Base-by-base conservation (phyloP, 2,888 invertebrate genomes). In the Drosophila kanekoi region DNA sequence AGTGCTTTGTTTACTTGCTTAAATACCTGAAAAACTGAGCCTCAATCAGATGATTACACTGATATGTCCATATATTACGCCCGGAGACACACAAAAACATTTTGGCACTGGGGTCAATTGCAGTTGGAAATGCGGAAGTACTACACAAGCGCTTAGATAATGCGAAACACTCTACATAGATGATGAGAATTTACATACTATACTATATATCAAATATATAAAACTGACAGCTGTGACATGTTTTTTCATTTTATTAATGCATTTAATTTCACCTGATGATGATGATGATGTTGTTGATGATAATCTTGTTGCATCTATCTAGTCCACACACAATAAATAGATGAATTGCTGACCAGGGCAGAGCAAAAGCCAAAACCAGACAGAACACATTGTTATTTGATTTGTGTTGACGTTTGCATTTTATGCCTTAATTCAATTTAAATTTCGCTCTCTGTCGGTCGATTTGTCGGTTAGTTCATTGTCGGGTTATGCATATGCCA, bases 391-490 rank as follows among this genome's bases (percentile, higher is more conserved):
- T 85, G 75, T 85, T 65, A 85, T 85, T 83, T 82, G 83, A 85
- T 87, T 83, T 85, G 77, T 74, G 83, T 82, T 82, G 83, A 83
- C 88, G 86, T 72, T 85, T 87, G 83, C 88, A 85, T 67, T 87
- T 74, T 54, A 63, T 76, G 76, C 70, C 79, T 82, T 82, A 87
- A 82, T 82, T 82, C 77, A 82, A 82, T 82, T 82, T 76, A 82
- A 80, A 61, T 79, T 79, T 65, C 52, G 47, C 47, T 44, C 56
- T 37, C 52, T 53, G 28, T 10, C 6, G 32, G 47, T 38, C 41
- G 51, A 20, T 5, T 16, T 44, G 56, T 47, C 53, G 45, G 38
- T 57, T 52, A 44, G 62, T 51, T 68, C 35, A 79, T 64, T 59
- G 77, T 63, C 47, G 59, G 57, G 49, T 47, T 68, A 52, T 61